These are phyloP conservation scores for Calliopsis andreniformis DNA, from an alignment of 1,140 invertebrate species.

Conservation along the genomic window DNA sequence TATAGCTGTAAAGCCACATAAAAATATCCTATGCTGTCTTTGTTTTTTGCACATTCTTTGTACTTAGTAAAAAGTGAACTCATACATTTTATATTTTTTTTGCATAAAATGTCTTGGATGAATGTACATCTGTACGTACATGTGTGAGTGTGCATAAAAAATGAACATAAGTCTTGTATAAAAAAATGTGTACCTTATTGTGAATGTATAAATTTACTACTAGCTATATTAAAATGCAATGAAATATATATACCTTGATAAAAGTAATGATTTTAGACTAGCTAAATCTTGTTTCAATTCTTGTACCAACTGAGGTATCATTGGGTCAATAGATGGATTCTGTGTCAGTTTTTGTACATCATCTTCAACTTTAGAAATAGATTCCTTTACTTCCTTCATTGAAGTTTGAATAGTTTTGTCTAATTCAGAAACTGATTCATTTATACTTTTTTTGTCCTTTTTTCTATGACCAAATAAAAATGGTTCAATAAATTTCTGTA, in stretches of 20 bases:
- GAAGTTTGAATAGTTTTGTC: conserved; percentile 85
- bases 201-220: conserved; percentile 36
- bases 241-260: conserved; percentile 85
- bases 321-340: conserved; percentile 78
- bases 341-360: conserved; percentile 83
- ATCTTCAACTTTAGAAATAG: conserved; percentile 82
- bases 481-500: conserved; percentile 85
- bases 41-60: conserved; percentile 23
- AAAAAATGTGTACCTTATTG: conserved; percentile 39
- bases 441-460: conserved; percentile 81
- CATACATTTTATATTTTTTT: conserved; percentile 49
- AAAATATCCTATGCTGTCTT: background rate
- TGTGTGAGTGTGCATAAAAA: conserved; percentile 15
- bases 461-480: conserved; percentile 84
- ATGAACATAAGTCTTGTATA: conserved; percentile 47
- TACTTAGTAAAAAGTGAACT: conserved; percentile 24
- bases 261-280: conserved; percentile 88
- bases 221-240: background rate
- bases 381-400: conserved; percentile 84
- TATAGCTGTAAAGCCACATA: background rate
- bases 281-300: conserved; percentile 88
- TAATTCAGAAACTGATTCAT: conserved; percentile 85
- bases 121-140: conserved; percentile 15
- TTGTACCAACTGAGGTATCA: conserved; percentile 84
- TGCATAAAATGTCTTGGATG: conserved; percentile 9